These are phyloP conservation scores for Romanomermis culicivorax DNA, from an alignment of 2,888 invertebrate genomes.

Conservation along the genomic window DNA sequence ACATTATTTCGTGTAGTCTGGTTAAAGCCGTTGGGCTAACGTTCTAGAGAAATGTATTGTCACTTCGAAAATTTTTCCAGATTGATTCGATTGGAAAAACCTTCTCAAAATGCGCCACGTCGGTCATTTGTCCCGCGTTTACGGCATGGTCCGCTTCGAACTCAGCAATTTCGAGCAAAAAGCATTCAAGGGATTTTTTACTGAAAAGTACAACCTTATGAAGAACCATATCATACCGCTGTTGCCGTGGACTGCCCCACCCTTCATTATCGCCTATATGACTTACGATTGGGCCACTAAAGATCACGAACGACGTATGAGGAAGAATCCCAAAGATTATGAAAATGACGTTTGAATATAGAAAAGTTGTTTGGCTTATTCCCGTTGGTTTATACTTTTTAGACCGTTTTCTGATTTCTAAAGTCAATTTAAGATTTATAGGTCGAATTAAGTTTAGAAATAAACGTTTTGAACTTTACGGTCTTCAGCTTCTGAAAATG, in stretches of 20 bases:
- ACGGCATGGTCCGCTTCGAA: background rate
- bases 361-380: background rate
- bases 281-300: constrained; percentile 54
- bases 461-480: too few species aligned
- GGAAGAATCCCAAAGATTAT: constrained; percentile 51
- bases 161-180: background rate
- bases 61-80: too few species aligned
- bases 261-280: constrained; percentile 39
- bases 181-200: background rate
- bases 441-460: too few species aligned
- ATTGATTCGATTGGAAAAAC: too few species aligned
- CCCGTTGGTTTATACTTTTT: constrained; percentile 8
- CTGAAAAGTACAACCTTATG: background rate
- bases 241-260: background rate
- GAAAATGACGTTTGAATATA: constrained; percentile 39
- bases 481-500: too few species aligned
- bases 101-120: background rate
- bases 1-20: too few species aligned
- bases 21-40: too few species aligned
- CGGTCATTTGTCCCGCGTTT: background rate
- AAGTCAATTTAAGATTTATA: too few species aligned
- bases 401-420: too few species aligned
- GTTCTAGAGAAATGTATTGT: too few species aligned
- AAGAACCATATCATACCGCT: background rate
- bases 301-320: constrained; percentile 36